A percentile compares a stretch with the other conserved stretches of the same genome.
Conservation (phyloP, 2,888 invertebrate genomes). For the Erebia aethiops region DNA sequence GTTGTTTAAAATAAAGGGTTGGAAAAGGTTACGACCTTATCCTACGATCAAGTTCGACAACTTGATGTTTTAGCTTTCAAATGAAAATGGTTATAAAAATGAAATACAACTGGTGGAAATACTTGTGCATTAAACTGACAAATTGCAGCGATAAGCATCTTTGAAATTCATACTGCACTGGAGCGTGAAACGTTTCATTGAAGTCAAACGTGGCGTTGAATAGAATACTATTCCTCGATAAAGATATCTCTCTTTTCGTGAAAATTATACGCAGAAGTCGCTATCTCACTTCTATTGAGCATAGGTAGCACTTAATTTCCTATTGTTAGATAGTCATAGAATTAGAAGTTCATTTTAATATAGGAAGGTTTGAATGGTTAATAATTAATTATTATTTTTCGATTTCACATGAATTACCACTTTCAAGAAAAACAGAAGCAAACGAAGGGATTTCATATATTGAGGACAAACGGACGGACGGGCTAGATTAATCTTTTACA, state of each 20-base stretch:
- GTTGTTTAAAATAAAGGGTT: neutral
- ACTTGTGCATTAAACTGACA: constrained; percentile 15
- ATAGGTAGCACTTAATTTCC: neutral
- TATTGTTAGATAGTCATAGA: too few species aligned
- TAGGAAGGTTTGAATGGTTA: too few species aligned
- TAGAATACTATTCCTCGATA: constrained; percentile 14
- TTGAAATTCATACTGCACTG: constrained; percentile 17
- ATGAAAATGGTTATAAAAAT: neutral
- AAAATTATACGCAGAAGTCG: neutral
- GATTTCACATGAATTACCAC: too few species aligned
- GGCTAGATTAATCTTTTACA: too few species aligned
- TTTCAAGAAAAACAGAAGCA: too few species aligned
- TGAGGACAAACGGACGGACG: too few species aligned
- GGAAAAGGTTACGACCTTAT: neutral
- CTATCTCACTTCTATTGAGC: too few species aligned
- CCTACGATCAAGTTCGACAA: neutral
- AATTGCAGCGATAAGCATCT: constrained; percentile 17
- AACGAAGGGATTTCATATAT: too few species aligned
- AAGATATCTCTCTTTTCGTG: neutral
- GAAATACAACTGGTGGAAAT: neutral
- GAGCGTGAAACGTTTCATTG: constrained; percentile 18
- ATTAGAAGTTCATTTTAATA: too few species aligned
- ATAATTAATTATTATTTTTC: too few species aligned
- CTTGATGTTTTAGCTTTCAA: neutral
- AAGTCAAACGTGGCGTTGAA: constrained; percentile 21